A percentile compares a stretch with the other conserved stretches of the same genome.
Evolutionary conservation across 2,888 invertebrate genomes (phyloP).

Genomic region (Eumacrocentrus americanus): DNA sequence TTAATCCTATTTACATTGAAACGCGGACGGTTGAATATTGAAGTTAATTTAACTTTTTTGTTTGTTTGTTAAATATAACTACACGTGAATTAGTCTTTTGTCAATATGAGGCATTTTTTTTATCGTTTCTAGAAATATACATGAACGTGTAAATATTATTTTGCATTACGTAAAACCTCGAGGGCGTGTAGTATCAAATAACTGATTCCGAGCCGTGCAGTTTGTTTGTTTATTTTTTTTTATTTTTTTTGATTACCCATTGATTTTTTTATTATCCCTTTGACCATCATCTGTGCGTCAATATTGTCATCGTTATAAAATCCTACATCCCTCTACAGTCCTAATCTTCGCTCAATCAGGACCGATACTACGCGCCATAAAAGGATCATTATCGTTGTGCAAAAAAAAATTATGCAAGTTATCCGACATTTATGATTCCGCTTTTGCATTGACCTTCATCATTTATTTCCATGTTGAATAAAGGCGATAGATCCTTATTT

Average conservation of each 20-base stretch:
- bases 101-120: neutral
- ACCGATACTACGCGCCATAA: neutral
- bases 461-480: slow-evolving; percentile 15
- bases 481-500: slow-evolving; percentile 14
- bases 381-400: neutral
- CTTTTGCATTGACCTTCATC: neutral
- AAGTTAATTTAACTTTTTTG: slow-evolving; percentile 4
- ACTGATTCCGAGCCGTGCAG: neutral
- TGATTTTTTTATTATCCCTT: neutral
- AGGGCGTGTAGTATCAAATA: neutral
- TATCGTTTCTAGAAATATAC: neutral
- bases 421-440: slow-evolving; percentile 1
- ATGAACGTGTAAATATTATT: neutral
- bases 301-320: slow-evolving; percentile 1
- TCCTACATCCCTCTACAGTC: neutral
- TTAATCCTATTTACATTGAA: slow-evolving; percentile 31
- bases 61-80: neutral
- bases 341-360: neutral
- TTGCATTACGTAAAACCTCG: neutral
- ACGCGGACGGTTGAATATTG: slow-evolving; percentile 35
- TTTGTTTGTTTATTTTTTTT: no score
- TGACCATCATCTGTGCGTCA: neutral
- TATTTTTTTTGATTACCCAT: slow-evolving; percentile 2
- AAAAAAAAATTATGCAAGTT: neutral
- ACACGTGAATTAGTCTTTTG: slow-evolving; percentile 5